A percentile compares a stretch with the other conserved stretches of the same genome.
phyloP scores from a whole-genome alignment of 2,888 invertebrate species.

The Thyatira batis region DNA sequence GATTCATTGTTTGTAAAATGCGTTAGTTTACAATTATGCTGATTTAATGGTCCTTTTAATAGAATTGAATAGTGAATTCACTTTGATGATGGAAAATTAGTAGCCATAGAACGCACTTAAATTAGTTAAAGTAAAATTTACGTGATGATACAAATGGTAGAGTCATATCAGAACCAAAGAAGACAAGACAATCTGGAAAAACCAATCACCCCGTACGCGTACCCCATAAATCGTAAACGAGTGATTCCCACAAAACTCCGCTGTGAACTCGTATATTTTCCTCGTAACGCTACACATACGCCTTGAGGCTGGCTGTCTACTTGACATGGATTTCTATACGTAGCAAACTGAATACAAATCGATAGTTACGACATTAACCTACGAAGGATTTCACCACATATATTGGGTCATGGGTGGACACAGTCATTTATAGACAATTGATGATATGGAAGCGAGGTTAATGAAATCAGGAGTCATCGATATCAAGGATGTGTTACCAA shows the following conservation, averaged over 20 bases:
- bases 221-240: constrained; percentile 24
- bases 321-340: constrained; percentile 81
- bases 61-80: too few relatives aligned
- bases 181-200: constrained; percentile 14
- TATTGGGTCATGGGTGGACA: constrained; percentile 79
- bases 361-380: constrained; percentile 62
- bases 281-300: constrained; percentile 50
- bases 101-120: too few relatives aligned
- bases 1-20: not conserved
- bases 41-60: not conserved
- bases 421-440: constrained; percentile 41
- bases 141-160: too few relatives aligned
- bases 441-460: constrained; percentile 50
- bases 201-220: constrained; percentile 5
- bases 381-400: constrained; percentile 75
- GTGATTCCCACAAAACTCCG: constrained; percentile 48
- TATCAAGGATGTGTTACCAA: constrained; percentile 34
- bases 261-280: constrained; percentile 67
- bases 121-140: too few relatives aligned
- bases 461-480: constrained; percentile 41
- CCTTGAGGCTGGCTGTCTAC: constrained; percentile 68
- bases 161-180: too few relatives aligned
- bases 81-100: too few relatives aligned
- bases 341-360: constrained; percentile 74
- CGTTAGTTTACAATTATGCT: not conserved